Evolutionary conservation across 2,888 invertebrate species (phyloP).

Genomic region (Eurytoma californica): DNA sequence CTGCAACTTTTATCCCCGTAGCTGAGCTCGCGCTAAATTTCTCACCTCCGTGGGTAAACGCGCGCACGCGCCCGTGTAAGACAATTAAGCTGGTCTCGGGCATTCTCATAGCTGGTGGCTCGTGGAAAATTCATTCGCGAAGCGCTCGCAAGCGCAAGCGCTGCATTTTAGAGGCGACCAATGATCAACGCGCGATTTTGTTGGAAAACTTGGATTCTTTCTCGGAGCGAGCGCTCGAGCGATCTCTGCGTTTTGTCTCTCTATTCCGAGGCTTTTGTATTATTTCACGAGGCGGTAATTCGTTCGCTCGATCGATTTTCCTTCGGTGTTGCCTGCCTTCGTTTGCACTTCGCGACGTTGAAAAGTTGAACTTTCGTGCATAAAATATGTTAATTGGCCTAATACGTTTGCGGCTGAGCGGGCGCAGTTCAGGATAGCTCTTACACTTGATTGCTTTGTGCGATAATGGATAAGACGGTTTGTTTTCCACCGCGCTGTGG

Average conservation of each 20-base stretch:
- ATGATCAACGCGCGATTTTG: slow-evolving; percentile 7
- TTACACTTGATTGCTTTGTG: slow-evolving; percentile 1
- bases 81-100: slow-evolving; percentile 24
- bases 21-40: slow-evolving; percentile 5
- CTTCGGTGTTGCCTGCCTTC: slow-evolving; percentile 3
- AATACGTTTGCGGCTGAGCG: slow-evolving; percentile 5
- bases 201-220: background rate
- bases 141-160: slow-evolving; percentile 11
- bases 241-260: too few species aligned
- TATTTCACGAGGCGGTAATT: slow-evolving; percentile 17
- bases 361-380: slow-evolving; percentile 35
- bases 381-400: slow-evolving; percentile 35
- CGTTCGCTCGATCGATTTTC: slow-evolving; percentile 21
- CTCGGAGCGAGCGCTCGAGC: too few species aligned
- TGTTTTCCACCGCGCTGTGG: background rate
- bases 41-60: background rate
- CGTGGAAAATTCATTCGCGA: slow-evolving; percentile 15
- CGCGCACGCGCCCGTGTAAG: background rate
- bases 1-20: slow-evolving; percentile 13
- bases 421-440: background rate
- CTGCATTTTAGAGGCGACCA: background rate
- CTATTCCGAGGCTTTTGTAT: slow-evolving; percentile 9
- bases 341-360: slow-evolving; percentile 1
- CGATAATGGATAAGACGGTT: slow-evolving; percentile 3
- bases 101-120: slow-evolving; percentile 5